Conservation (phyloP, 2,888 invertebrate genomes). For the Monopis laevigella region DNA sequence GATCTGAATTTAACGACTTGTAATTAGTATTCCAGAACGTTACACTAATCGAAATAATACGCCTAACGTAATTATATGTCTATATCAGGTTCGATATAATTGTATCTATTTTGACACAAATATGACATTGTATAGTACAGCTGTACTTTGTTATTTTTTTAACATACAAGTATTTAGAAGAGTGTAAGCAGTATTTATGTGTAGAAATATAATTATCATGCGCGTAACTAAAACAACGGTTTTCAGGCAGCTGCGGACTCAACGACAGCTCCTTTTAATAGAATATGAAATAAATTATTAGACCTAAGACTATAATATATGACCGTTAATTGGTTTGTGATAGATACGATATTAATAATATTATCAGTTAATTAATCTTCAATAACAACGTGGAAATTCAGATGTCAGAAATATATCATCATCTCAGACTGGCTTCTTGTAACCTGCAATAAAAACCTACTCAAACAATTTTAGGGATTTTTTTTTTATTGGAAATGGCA, state of each 20-base stretch:
- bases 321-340: background rate
- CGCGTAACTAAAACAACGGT: conserved; percentile 52
- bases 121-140: background rate
- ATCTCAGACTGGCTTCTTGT: too few species aligned
- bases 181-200: conserved; percentile 4
- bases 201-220: conserved; percentile 1
- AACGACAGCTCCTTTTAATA: too few species aligned
- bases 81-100: conserved; percentile 7
- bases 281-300: conserved; percentile 9
- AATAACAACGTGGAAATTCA: too few species aligned
- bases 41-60: conserved; percentile 4
- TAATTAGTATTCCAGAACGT: conserved; percentile 8
- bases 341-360: too few species aligned
- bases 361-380: too few species aligned
- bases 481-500: too few species aligned
- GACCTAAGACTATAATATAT: background rate
- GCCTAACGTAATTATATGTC: conserved; percentile 3
- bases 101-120: conserved; percentile 2
- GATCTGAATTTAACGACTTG: conserved; percentile 3
- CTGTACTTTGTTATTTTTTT: conserved; percentile 3
- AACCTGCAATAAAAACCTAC: too few species aligned
- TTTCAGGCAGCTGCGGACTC: conserved; percentile 59
- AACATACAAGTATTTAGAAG: conserved; percentile 1
- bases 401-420: too few species aligned
- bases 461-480: too few species aligned